Evolutionary conservation across 2,113 vertebrate genomes (phyloP).

Genomic region (Axis porcinus): DNA sequence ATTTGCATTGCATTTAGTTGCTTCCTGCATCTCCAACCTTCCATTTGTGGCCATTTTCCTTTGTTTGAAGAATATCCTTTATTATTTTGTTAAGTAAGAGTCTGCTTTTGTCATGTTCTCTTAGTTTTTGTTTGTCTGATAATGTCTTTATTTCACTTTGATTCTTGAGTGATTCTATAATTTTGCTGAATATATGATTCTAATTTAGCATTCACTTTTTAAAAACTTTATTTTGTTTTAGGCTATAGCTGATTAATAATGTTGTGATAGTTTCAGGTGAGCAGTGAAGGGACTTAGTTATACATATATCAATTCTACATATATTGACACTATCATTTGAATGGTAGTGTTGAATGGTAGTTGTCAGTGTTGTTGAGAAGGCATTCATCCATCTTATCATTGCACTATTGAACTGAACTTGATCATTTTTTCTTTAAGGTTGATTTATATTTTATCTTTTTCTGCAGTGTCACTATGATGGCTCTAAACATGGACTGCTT

Average conservation of each 20-base stretch:
- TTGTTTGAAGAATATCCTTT: background rate
- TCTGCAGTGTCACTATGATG: background rate
- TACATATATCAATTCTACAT: background rate
- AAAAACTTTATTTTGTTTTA: background rate
- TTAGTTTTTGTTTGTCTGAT: background rate
- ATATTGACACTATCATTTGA: background rate
- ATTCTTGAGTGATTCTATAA: background rate
- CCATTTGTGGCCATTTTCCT: background rate
- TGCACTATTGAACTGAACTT: background rate
- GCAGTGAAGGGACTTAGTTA: background rate
- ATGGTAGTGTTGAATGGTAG: background rate
- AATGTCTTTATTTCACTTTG: background rate
- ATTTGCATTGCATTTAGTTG: background rate
- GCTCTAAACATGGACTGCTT: background rate
- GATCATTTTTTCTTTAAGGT: background rate
- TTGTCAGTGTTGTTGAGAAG: background rate
- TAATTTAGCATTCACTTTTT: background rate
- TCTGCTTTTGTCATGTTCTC: background rate
- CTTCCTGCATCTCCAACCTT: background rate
- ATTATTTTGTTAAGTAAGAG: background rate
- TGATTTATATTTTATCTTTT: background rate
- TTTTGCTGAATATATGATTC: background rate
- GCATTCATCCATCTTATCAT: background rate
- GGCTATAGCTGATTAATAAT: background rate
- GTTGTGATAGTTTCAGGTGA: background rate